Evolutionary conservation across 2,888 invertebrate species (phyloP).

Genomic region (Orgyia antiqua): DNA sequence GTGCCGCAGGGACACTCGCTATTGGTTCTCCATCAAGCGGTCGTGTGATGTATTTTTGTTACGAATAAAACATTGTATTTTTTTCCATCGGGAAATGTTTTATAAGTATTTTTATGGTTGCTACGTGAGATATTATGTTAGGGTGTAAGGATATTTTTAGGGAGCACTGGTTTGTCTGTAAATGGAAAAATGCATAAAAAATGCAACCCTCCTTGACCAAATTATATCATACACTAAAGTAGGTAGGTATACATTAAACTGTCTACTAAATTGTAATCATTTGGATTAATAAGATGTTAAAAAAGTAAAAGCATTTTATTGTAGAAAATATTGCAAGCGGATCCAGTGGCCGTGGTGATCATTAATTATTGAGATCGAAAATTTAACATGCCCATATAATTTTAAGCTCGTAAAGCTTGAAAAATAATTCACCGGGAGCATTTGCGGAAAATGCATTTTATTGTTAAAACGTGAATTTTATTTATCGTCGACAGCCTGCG

Average conservation of each 20-base stretch:
- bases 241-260: slow-evolving; percentile 11
- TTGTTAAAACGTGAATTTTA: slow-evolving; percentile 79
- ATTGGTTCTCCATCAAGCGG: slow-evolving; percentile 76
- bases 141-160: slow-evolving; percentile 32
- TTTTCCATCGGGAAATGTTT: slow-evolving; percentile 71
- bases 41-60: slow-evolving; percentile 74
- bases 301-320: too few species aligned
- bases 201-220: slow-evolving; percentile 36
- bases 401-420: slow-evolving; percentile 76
- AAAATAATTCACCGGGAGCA: slow-evolving; percentile 74
- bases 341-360: too few species aligned
- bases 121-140: slow-evolving; percentile 61
- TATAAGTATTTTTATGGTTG: slow-evolving; percentile 68
- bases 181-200: slow-evolving; percentile 50
- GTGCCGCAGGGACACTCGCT: slow-evolving; percentile 66
- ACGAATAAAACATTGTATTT: slow-evolving; percentile 69
- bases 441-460: slow-evolving; percentile 79
- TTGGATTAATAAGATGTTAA: slow-evolving; percentile 20
- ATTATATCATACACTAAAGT: too few species aligned
- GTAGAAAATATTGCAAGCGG: too few species aligned
- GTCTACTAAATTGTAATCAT: slow-evolving; percentile 13
- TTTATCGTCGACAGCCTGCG: slow-evolving; percentile 73
- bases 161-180: slow-evolving; percentile 41
- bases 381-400: slow-evolving; percentile 77
- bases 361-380: slow-evolving; percentile 75